Percentiles rank a stretch among this genome's conserved stretches.
phyloP scores from a whole-genome alignment of 1,140 invertebrate species.

The Cotesia glomerata region DNA sequence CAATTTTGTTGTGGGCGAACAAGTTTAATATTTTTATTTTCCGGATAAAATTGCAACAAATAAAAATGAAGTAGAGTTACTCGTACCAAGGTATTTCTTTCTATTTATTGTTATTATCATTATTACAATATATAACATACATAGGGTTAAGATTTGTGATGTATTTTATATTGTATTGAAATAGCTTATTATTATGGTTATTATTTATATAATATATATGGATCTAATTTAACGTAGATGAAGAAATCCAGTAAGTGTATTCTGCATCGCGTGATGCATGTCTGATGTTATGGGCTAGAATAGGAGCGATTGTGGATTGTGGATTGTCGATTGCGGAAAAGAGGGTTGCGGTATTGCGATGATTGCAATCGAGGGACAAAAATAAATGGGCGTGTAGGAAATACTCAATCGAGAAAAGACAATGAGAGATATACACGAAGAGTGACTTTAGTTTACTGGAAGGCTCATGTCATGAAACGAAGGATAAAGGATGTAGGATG shows the following conservation, averaged over 20 bases:
- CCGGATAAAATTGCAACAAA: too few relatives aligned
- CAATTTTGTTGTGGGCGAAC: neutral
- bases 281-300: neutral
- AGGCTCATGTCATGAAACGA: neutral
- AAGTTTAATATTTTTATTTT: too few relatives aligned
- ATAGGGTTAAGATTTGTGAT: too few relatives aligned
- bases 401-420: constrained; percentile 26
- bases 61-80: too few relatives aligned
- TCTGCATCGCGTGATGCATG: constrained; percentile 24
- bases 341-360: constrained; percentile 8
- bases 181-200: neutral
- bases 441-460: neutral
- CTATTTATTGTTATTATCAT: too few relatives aligned
- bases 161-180: neutral
- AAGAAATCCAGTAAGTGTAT: constrained; percentile 15
- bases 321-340: neutral
- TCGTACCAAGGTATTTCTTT: too few relatives aligned
- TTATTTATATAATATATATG: neutral
- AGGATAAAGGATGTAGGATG: neutral
- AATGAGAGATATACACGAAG: constrained; percentile 8
- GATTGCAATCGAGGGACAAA: constrained; percentile 20
- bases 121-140: too few relatives aligned
- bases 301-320: neutral
- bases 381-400: constrained; percentile 20
- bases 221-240: constrained; percentile 4